Conservation (phyloP, 2,797 vertebrate species). For the Acestrorhynchus altus region DNA sequence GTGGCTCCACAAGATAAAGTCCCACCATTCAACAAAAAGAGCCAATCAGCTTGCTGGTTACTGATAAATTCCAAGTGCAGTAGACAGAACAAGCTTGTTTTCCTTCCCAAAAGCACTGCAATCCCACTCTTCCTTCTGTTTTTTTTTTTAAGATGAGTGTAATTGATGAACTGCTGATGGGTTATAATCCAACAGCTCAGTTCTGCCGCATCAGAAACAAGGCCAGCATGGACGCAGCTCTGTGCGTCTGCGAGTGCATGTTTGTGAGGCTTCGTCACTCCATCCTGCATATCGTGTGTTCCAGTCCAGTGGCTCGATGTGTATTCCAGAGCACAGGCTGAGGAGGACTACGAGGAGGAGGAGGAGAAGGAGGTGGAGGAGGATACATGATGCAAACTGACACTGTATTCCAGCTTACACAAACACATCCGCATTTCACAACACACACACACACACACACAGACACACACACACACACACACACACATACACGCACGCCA, state of each 20-base stretch:
- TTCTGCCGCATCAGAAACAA: not conserved
- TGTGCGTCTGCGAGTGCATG: conserved; percentile 32
- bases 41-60: no score
- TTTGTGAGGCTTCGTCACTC: not conserved
- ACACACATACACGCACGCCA: not conserved
- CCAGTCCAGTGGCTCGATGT: conserved; percentile 20
- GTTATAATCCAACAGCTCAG: not conserved
- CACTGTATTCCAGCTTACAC: conserved; percentile 3
- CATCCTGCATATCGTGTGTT: conserved; percentile 33
- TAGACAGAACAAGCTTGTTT: no score
- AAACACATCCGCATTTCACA: conserved; percentile 8
- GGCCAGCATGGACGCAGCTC: not conserved
- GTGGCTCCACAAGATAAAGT: no score
- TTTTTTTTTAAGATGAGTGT: no score
- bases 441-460: not conserved
- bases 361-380: not conserved
- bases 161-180: not conserved
- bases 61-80: no score
- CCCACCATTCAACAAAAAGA: no score
- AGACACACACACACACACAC: not conserved
- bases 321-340: not conserved
- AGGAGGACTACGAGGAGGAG: not conserved
- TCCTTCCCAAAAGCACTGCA: no score
- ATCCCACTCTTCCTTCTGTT: no score
- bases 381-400: conserved; percentile 21